Evolutionary conservation across 2,888 invertebrate species (phyloP).

Genomic region (Sisyra terminalis): DNA sequence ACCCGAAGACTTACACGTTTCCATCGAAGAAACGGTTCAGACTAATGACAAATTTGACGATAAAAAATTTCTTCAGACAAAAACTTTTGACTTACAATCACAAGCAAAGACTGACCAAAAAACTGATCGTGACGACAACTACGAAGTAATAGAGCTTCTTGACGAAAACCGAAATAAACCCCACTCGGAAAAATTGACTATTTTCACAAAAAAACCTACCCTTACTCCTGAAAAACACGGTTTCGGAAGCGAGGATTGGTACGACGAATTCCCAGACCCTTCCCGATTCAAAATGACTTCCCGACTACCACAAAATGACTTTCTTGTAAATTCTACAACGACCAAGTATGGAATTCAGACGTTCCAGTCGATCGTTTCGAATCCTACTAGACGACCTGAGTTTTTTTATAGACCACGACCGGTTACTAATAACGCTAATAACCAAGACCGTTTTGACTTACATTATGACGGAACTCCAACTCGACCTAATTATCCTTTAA

Average conservation of each 20-base stretch:
- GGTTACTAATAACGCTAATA: background rate
- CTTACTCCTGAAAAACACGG: constrained; percentile 1
- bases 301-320: background rate
- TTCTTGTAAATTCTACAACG: constrained; percentile 1
- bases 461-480: constrained; percentile 2
- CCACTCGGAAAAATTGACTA: background rate
- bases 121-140: background rate
- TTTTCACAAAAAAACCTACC: background rate
- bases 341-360: constrained; percentile 1
- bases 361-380: constrained; percentile 2
- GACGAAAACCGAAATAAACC: background rate
- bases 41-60: too few relatives aligned
- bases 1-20: constrained; percentile 5
- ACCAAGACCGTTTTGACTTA: background rate
- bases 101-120: background rate
- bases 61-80: too few relatives aligned
- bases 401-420: background rate
- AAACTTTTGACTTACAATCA: background rate
- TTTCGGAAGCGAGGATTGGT: constrained; percentile 1
- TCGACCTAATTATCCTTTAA: background rate
- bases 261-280: constrained; percentile 5
- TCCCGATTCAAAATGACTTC: background rate
- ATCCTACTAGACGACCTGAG: background rate
- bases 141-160: background rate
- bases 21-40: background rate